Conservation (phyloP, 2,113 vertebrate genomes). For the Sander vitreus region DNA sequence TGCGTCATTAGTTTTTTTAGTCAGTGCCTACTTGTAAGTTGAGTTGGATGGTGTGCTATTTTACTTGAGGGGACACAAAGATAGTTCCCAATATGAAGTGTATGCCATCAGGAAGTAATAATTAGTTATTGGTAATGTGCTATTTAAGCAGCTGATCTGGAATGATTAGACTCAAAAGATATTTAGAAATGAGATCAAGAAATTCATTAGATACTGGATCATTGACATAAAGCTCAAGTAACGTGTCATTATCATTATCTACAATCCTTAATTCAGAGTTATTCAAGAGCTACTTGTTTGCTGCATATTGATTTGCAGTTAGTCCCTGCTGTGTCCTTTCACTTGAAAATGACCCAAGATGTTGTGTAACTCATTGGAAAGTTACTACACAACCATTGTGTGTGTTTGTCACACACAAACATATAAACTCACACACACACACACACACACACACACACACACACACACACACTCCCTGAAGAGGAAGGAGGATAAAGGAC, state of each 20-base stretch:
- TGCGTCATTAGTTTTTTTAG: background rate
- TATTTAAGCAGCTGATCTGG: background rate
- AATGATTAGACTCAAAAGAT: background rate
- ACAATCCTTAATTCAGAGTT: background rate
- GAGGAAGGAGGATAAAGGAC: background rate
- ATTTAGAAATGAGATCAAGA: background rate
- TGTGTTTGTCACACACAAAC: background rate
- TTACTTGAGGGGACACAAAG: background rate
- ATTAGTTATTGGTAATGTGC: slow-evolving; percentile 14
- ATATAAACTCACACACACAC: too few relatives aligned
- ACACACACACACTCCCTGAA: background rate
- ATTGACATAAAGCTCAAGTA: background rate
- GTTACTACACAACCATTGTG: background rate
- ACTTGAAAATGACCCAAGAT: background rate
- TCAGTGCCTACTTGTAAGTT: background rate
- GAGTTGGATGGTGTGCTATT: background rate
- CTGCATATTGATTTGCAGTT: background rate
- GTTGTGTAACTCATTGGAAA: background rate
- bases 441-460: background rate
- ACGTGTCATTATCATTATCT: background rate
- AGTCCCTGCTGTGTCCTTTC: background rate
- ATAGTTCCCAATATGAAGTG: background rate
- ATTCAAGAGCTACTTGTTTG: background rate
- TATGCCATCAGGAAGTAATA: background rate
- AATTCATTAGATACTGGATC: background rate